A percentile compares a stretch with the other conserved stretches of the same genome.
Evolutionary conservation across 2,113 vertebrate species (phyloP).

Genomic region (Neodon shergylaensis): DNA sequence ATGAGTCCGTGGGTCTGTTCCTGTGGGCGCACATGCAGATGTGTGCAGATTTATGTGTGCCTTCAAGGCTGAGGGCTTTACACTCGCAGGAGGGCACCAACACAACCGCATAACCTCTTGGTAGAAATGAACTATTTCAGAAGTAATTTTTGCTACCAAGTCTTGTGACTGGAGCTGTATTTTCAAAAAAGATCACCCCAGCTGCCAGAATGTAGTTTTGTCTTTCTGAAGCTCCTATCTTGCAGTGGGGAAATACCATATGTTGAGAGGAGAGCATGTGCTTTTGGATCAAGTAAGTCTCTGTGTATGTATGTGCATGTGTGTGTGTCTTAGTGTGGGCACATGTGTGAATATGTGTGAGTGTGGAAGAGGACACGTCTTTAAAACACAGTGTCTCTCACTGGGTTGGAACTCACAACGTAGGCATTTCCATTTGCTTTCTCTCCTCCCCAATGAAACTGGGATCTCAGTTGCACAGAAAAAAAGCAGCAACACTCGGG

Average conservation of each 20-base stretch:
- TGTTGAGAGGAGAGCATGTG: neutral
- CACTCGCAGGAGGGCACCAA: neutral
- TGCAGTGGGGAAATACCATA: neutral
- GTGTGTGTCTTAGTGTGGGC: neutral
- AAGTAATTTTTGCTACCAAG: neutral
- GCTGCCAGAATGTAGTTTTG: neutral
- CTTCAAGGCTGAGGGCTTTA: neutral
- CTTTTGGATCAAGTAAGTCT: neutral
- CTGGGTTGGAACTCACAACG: neutral
- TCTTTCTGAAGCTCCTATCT: neutral
- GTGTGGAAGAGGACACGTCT: neutral
- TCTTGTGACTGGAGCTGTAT: neutral
- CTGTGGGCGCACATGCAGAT: no score
- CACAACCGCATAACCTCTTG: rapidly evolving
- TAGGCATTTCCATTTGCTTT: slow-evolving; percentile 9
- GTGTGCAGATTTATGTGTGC: neutral
- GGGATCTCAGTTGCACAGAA: slow-evolving; percentile 6
- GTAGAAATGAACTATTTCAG: neutral
- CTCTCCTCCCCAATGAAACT: neutral
- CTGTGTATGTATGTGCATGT: neutral
- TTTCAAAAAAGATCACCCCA: neutral
- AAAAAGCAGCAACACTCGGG: neutral
- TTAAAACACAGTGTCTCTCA: neutral
- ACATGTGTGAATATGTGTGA: neutral
- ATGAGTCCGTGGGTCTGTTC: neutral